phyloP scores from a whole-genome alignment of 1,140 invertebrate species.

The Drosophila ogumai region DNA sequence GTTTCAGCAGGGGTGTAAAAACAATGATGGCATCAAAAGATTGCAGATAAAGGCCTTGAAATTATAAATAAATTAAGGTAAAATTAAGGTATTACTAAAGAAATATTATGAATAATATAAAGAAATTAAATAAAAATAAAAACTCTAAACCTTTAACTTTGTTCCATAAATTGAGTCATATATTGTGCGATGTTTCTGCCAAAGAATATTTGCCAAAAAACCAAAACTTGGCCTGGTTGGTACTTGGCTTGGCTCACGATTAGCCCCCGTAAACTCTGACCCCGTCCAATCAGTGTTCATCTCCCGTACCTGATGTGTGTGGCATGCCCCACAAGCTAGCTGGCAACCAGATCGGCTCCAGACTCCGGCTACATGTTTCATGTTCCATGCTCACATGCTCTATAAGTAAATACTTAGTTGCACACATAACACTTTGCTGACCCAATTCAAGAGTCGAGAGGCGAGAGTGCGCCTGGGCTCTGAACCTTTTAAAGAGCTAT shows the following conservation, averaged over 20 bases:
- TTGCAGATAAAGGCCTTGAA: background rate
- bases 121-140: background rate
- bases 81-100: no score
- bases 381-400: constrained; percentile 63
- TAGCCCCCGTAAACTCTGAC: constrained; percentile 78
- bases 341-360: background rate
- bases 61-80: background rate
- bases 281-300: constrained; percentile 71
- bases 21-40: background rate
- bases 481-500: constrained; percentile 82
- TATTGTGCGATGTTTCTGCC: constrained; percentile 23
- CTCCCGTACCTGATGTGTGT: constrained; percentile 68
- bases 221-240: constrained; percentile 1
- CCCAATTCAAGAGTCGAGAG: constrained; percentile 68
- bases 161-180: constrained; percentile 65
- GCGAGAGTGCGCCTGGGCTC: constrained; percentile 61
- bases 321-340: constrained; percentile 41
- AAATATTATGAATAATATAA: background rate
- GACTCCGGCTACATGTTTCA: constrained; percentile 13
- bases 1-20: constrained; percentile 13
- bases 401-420: constrained; percentile 65
- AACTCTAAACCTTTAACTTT: background rate
- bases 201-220: constrained; percentile 19
- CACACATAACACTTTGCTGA: constrained; percentile 78
- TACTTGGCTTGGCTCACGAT: constrained; percentile 57